phyloP scores from a whole-genome alignment of 2,797 vertebrate species.

The Propithecus perrieri region DNA sequence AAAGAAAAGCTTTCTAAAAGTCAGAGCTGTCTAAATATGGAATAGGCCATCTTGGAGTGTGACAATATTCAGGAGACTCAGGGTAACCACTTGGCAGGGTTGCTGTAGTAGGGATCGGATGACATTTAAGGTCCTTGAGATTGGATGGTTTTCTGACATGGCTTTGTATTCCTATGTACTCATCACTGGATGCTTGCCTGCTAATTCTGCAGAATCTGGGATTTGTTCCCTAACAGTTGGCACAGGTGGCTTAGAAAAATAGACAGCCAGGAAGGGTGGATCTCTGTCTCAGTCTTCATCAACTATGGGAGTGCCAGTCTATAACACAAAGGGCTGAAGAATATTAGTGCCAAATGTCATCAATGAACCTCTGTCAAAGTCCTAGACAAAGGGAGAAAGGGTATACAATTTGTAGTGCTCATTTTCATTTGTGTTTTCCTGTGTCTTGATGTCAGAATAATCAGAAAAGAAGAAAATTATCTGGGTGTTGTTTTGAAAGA shows the following conservation, averaged over 20 bases:
- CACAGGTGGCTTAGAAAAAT: constrained; percentile 19
- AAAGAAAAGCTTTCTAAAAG: constrained; percentile 39
- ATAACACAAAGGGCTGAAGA: neutral
- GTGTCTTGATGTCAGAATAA: neutral
- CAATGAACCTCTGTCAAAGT: neutral
- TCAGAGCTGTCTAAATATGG: neutral
- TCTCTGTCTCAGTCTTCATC: constrained; percentile 34
- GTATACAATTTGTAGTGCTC: neutral
- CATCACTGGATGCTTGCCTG: constrained; percentile 18
- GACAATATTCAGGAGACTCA: neutral
- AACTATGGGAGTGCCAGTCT: neutral
- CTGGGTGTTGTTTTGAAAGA: neutral
- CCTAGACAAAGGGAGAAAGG: neutral
- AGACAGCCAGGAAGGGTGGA: constrained; percentile 29
- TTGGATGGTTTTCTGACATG: constrained; percentile 41
- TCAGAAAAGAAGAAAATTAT: neutral
- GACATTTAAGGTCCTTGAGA: constrained; percentile 65
- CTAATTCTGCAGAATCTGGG: constrained; percentile 47
- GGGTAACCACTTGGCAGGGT: neutral
- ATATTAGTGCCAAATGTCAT: neutral
- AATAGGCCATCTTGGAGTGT: neutral
- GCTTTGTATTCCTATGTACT: constrained; percentile 13
- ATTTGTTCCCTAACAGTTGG: constrained; percentile 50
- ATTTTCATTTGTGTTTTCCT: constrained; percentile 10
- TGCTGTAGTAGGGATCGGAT: neutral